Percentiles rank a stretch among this genome's conserved stretches.
Conservation (phyloP, 1,140 invertebrate genomes). For the Hycleus cichorii region DNA sequence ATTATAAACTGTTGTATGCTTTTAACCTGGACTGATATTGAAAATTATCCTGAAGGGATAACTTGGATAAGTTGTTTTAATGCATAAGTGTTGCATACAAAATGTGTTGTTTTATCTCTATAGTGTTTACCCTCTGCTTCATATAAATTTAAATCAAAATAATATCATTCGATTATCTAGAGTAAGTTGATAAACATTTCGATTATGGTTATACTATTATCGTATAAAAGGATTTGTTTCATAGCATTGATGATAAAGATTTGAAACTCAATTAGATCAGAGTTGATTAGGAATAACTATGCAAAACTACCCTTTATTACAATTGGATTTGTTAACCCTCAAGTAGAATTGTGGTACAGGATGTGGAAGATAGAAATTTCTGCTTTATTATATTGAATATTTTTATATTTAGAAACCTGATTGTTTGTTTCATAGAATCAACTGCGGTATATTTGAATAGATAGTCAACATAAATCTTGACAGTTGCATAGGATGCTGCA, state of each 20-base stretch:
- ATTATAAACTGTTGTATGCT: too few relatives aligned
- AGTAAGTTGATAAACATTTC: conserved; percentile 23
- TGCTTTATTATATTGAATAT: too few relatives aligned
- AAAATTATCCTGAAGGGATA: not conserved
- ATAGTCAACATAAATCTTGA: too few relatives aligned
- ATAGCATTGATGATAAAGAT: conserved; percentile 17
- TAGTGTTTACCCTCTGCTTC: not conserved
- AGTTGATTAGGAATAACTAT: too few relatives aligned
- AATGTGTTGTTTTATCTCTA: not conserved
- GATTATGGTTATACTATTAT: conserved; percentile 17
- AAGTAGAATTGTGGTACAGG: too few relatives aligned
- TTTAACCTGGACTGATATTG: not conserved
- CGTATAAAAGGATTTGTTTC: conserved; percentile 19
- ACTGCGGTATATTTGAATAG: too few relatives aligned
- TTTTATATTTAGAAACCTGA: too few relatives aligned
- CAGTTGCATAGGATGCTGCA: too few relatives aligned
- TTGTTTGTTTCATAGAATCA: too few relatives aligned
- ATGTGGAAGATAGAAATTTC: too few relatives aligned
- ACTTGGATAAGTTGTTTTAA: not conserved
- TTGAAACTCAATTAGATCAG: conserved; percentile 3
- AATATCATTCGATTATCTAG: conserved; percentile 26
- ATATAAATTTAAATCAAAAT: conserved; percentile 25
- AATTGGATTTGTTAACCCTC: too few relatives aligned
- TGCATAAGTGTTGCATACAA: not conserved
- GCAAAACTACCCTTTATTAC: too few relatives aligned